Conservation (phyloP, 1,140 invertebrate species). For the Pseudomyrmex sp. region DNA sequence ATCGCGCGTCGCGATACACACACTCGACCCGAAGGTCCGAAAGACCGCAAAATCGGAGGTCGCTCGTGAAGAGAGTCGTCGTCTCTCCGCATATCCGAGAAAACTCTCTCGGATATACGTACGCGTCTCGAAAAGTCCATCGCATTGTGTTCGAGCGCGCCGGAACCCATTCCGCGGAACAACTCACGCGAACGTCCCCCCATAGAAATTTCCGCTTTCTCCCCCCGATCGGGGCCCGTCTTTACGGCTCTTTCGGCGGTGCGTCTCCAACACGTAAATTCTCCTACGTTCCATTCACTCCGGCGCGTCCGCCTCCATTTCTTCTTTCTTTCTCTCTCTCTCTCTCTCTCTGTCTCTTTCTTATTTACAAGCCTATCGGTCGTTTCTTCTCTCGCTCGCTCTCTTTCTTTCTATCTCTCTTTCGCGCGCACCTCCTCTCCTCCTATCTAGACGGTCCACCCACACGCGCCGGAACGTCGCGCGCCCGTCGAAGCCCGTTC, state of each 20-base stretch:
- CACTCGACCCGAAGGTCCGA: neutral
- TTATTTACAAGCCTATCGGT: neutral
- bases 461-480: conserved; percentile 39
- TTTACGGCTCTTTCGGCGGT: conserved; percentile 21
- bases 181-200: conserved; percentile 42
- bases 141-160: conserved; percentile 3
- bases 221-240: conserved; percentile 16
- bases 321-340: conserved; percentile 63
- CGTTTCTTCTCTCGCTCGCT: conserved; percentile 13
- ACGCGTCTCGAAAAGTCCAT: neutral
- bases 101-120: neutral
- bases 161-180: conserved; percentile 16
- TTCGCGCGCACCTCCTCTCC: neutral
- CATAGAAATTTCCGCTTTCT: conserved; percentile 61
- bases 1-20: neutral
- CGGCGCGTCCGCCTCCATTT: conserved; percentile 63
- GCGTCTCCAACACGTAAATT: conserved; percentile 62
- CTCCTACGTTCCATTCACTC: conserved; percentile 72
- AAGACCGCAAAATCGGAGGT: neutral
- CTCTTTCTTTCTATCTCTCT: neutral
- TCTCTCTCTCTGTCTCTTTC: conserved; percentile 54
- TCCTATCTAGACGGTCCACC: conserved; percentile 29
- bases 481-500: conserved; percentile 38
- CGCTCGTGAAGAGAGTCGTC: too few relatives aligned
- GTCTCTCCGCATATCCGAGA: too few relatives aligned